Base-by-base conservation (phyloP, 2,888 invertebrate genomes). In the Vanessa cardui region DNA sequence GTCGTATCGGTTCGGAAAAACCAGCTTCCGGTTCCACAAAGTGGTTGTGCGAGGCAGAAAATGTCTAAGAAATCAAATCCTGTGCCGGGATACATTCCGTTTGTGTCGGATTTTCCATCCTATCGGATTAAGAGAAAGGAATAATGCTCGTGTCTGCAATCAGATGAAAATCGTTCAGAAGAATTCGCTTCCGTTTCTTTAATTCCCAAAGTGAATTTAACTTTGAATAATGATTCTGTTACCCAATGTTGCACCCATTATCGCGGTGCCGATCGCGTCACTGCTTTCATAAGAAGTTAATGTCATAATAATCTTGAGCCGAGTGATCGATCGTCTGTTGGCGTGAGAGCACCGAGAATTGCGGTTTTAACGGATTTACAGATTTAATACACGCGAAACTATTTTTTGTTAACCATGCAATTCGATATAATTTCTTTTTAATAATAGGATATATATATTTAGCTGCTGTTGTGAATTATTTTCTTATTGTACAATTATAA, bases 301-400 rank as follows among this genome's bases (percentile, higher is more conserved):
- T 70, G 68, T 56, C 63, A 70, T 68, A 72, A 70, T 68, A 56
- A 33, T 56, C 56, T 56, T 56, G 56, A 39, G 18, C 64, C 60
- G 54, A 64, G 66, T 79, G 77, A 79, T 78, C 73, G 76, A 77
- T 76, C 74, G 76, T 68, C 56, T 21, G 73, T 70, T 75, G 68
- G 66, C 73, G 75, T 75, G 77, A 73, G 73, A 74, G 72, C 62
- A 64, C 62, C 58, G 54, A 26, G 33, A 56, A 56, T 56, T 56
- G 56, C 56, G 33, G 56, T 56, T 62, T 63, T 54, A 62, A 59
- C 68, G 58, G 69, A 52, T 59, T 63, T 62, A 64, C 31, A 62
- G 47, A 70, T 70, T 67, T 58, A 66, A 58, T 66, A 58, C 56
- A 66, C 62, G 63, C 64, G 49, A 31, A 54, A 39, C 56, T 8